Evolutionary conservation across 2,797 vertebrate genomes (phyloP).

Genomic region (Psittacula derbiana): DNA sequence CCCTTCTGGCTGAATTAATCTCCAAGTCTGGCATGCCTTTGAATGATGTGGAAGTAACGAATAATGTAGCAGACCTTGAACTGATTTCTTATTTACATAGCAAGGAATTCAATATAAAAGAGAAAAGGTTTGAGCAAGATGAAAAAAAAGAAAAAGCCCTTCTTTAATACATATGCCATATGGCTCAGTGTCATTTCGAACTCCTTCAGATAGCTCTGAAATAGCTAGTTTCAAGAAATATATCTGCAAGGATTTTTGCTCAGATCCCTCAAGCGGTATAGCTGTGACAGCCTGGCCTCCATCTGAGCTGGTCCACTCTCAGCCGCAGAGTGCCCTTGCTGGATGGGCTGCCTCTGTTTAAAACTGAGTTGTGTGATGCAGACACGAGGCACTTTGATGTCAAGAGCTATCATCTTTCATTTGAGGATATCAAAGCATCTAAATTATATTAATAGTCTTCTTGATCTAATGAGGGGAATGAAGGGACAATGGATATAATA

Average conservation of each 20-base stretch:
- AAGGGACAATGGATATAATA: not conserved
- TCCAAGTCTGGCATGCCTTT: not conserved
- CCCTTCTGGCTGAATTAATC: not conserved
- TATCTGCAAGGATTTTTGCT: not conserved
- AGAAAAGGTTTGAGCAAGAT: not conserved
- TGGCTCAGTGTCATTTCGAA: not conserved
- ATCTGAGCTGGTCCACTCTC: not conserved
- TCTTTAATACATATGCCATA: not conserved
- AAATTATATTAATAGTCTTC: not conserved
- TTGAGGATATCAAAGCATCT: not conserved
- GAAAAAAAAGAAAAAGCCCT: not conserved
- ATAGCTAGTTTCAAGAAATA: not conserved
- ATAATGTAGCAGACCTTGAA: not conserved
- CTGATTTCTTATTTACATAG: slow-evolving; percentile 34
- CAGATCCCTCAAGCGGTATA: not conserved
- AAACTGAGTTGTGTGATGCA: not conserved
- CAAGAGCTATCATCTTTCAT: not conserved
- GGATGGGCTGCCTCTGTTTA: not conserved
- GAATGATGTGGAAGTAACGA: not conserved
- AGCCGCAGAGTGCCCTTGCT: not conserved
- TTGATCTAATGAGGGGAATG: not conserved
- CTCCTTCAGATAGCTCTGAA: not conserved
- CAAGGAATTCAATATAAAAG: not conserved
- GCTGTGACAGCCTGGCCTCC: not conserved
- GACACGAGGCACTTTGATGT: not conserved